Base-by-base conservation (phyloP, 2,113 vertebrate species). In the Balaeniceps rex region DNA sequence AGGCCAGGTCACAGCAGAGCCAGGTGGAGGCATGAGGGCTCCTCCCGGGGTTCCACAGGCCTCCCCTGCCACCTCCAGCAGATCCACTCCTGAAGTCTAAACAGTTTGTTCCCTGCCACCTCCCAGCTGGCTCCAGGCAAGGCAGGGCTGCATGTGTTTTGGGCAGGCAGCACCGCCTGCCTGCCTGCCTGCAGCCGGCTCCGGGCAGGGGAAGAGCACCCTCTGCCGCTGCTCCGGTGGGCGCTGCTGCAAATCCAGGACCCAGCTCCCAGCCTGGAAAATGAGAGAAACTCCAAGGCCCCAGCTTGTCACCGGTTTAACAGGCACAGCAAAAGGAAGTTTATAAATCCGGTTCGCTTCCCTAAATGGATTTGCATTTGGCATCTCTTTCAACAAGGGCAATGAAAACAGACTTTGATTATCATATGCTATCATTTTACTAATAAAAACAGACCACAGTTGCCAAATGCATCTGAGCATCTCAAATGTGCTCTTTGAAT, bases 301-400 rank as follows among this genome's bases (percentile, higher is more conserved):
- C 40, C 5, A 1, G 49, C 36, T 40, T 64, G 70, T 49, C 71
- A 86, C 54, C 3, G 2, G 23, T 60, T 63, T 81, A 69, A 86
- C 2, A 72, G 65, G 66, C 63, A 65, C 44, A 46, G 74, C 31
- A 64, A 87, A 82, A 79, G 65, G 70, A 97, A 87, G 61, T 91
- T 89, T 85, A 75, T 49, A 85, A 94, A 94, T 64, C 65, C 23
- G 2, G 12, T 84, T 92, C 1, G 0, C 28, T 74, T 83, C 90
- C 70, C 66, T 82, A 94, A 91, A 87, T 58, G 91, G 51, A 94
- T 91, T 95, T 93, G 70, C 61, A 68, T 95, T 95, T 92, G 57
- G 65, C 87, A 88, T 89, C 61, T 78, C 81, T 74, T 94, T 72
- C 74, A 76, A 58, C 33, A 14, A 42, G 44, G 49, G 81, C 61